These are phyloP conservation scores for Chaetodon trifasciatus DNA, from an alignment of 2,797 vertebrate genomes.

Conservation along the genomic window DNA sequence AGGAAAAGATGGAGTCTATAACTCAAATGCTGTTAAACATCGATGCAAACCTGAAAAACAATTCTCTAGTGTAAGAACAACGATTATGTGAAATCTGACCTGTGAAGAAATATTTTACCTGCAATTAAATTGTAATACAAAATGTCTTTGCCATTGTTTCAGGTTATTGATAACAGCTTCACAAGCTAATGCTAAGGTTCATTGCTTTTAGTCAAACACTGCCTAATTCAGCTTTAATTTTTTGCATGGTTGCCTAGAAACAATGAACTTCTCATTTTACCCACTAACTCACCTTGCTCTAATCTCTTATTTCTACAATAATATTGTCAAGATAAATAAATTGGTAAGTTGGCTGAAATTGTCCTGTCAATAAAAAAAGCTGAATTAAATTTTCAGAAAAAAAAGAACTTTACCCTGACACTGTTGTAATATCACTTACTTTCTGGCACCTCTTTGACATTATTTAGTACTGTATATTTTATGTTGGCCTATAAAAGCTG, in stretches of 20 bases:
- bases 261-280: neutral
- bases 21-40: neutral
- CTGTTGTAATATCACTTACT: neutral
- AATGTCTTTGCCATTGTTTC: neutral
- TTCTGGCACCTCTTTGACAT: neutral
- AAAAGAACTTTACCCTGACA: neutral
- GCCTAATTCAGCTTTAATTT: neutral
- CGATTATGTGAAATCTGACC: neutral
- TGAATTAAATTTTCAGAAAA: neutral
- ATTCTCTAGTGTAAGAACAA: neutral
- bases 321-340: neutral
- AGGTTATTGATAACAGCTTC: too few species aligned
- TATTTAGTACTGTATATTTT: neutral
- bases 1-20: neutral
- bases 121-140: neutral
- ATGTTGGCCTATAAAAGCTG: neutral
- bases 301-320: neutral
- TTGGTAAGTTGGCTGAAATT: neutral
- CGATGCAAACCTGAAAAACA: neutral
- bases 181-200: too few species aligned
- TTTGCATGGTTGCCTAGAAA: constrained; percentile 13
- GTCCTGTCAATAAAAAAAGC: constrained; percentile 4
- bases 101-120: neutral
- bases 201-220: neutral
- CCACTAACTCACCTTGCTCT: neutral